phyloP scores from a whole-genome alignment of 1,140 invertebrate species.

The Calosoma granatense region DNA sequence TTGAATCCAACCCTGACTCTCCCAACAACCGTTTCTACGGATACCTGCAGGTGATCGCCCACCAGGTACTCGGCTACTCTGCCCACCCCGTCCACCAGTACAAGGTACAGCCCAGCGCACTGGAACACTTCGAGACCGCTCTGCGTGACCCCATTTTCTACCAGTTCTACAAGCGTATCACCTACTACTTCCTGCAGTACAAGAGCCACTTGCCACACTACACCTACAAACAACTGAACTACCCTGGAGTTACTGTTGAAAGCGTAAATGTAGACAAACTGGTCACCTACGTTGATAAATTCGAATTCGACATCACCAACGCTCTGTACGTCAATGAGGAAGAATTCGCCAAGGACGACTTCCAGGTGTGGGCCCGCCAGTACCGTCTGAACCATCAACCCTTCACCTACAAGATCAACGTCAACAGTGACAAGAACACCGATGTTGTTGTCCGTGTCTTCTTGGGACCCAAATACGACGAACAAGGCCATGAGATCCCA shows the following conservation, averaged over 20 bases:
- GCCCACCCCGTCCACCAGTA: conserved; percentile 23
- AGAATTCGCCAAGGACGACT: conserved; percentile 20
- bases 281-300: conserved; percentile 60
- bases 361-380: conserved; percentile 36
- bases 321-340: conserved; percentile 38
- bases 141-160: conserved; percentile 58
- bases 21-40: conserved; percentile 53
- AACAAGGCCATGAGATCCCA: conserved; percentile 37
- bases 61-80: conserved; percentile 45
- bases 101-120: conserved; percentile 28
- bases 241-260: conserved; percentile 50
- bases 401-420: conserved; percentile 49
- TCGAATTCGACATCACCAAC: conserved; percentile 55
- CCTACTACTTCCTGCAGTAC: conserved; percentile 38
- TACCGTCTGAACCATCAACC: conserved; percentile 47
- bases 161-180: conserved; percentile 45
- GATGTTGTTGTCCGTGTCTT: conserved; percentile 51
- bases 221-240: conserved; percentile 45
- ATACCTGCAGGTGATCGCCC: conserved; percentile 42
- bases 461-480: conserved; percentile 57
- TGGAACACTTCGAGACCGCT: conserved; percentile 45
- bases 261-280: conserved; percentile 50
- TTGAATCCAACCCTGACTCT: conserved; percentile 56
- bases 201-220: conserved; percentile 40
- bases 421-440: conserved; percentile 43